Base-by-base conservation (phyloP, 2,888 invertebrate genomes). In the Diploptera punctata region DNA sequence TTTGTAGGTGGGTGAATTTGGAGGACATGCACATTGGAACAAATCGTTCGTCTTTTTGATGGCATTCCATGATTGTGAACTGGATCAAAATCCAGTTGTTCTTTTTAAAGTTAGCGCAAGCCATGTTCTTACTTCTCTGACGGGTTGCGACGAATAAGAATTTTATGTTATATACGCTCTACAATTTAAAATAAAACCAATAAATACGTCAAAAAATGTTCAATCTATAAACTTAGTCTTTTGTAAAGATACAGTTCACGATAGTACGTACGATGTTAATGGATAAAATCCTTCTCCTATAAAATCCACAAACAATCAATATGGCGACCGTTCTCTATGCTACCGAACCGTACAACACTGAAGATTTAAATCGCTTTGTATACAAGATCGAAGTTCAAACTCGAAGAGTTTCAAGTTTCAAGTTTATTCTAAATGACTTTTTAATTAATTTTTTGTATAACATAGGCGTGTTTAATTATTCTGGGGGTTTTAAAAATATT, bases 101-200 rank as follows among this genome's bases (percentile, higher is more conserved):
- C 98, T 90, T 88, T 98, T 98, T 78, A 98, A 88, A 81, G 98
- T n/a, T 98, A 86, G 97, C 97, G 89, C 98, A 98, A 89, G 98
- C 98, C 98, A 98, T 98, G 88, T 89, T 89, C 83, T 19, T 47
- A 16, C 38, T 65, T 38, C 21, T 24, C 43, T 33, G 71, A 54
- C 47, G 38, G 62, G 26, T 65, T 44, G 44, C 26, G 43, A 43
- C 47, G 16, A 18, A 62, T n/a, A n/a, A 19, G 18, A 47, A 65
- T 21, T 10, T 24, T 1, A 5, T n/a, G 19, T 65, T 54, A 54
- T 54, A 21, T 54, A 26, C 54, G 24, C 19, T 54, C 16, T 21
- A 33, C 5, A 33, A 33, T 33, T 33, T 33, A 33, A 33, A 33
- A 33, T 33, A 33, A 33, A 5, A 10, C 33, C n/a, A n/a, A n/a